Evolutionary conservation across 2,888 invertebrate species (phyloP), one percentile per base, ranked within the genome.

Genomic region (Laothoe populi): DNA sequence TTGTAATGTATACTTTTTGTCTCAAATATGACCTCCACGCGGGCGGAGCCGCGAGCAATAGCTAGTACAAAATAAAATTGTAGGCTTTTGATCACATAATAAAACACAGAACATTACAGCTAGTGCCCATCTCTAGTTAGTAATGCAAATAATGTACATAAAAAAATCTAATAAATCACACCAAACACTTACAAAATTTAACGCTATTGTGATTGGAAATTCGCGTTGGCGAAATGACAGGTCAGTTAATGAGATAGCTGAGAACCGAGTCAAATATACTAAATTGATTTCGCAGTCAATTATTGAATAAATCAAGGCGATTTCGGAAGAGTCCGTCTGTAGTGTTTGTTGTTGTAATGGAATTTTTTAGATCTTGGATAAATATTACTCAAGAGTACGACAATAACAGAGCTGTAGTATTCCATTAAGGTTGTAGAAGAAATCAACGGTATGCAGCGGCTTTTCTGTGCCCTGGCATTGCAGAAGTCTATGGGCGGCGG

Each of bases 211-310:
- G 16, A 53, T 53, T 53, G 19, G 11, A 53, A 53, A 31, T 53
- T 31, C 35, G 19, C 31, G 24, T 13, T 31, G 19, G 1, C 31
- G 19, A 19, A 42, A 31, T 16, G 31, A 19, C 16, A 53, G 19
- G 35, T 53, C 7, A 8, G 31, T 19, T 53, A 35, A 53, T 11
- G 53, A 53, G 31, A 53, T 53, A 16, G 48, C 23, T 49, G 3
- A 10, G 26, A 4, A 16, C 16, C 1, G 31, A 53, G 35, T 35
- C 31, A 11, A 35, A 53, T 31, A 16, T 49, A 19, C 19, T n/a
- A 35, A 53, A 53, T 53, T 53, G 53, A 53, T 53, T 53, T 53
- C 53, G 31, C 53, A 11, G 31, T 19, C 53, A 35, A 53, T 53
- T 11, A 53, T 53, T 53, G 53, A 53, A 53, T 35, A 31, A 53